phyloP scores from a whole-genome alignment of 2,797 vertebrate species.

The Catamblyrhynchus diadema region DNA sequence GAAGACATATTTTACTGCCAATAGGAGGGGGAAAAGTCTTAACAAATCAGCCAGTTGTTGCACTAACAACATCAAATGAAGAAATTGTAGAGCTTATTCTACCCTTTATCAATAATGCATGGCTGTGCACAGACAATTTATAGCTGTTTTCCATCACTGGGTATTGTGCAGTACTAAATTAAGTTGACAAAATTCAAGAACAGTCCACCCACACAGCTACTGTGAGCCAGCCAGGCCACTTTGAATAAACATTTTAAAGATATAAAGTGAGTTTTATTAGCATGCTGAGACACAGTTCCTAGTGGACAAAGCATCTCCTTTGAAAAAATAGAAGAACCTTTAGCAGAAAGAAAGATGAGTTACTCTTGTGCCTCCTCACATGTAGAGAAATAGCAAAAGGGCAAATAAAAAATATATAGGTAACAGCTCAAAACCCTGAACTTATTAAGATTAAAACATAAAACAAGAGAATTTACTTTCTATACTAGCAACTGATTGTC shows the following conservation, averaged over 20 bases:
- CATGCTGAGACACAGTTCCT: constrained; percentile 29
- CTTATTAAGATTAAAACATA: not conserved
- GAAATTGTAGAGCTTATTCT: constrained; percentile 43
- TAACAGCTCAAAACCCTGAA: not conserved
- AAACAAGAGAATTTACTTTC: not conserved
- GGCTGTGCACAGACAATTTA: constrained; percentile 67
- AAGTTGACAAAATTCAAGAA: constrained; percentile 65
- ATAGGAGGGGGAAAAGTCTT: not conserved
- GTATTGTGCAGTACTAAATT: constrained; percentile 63
- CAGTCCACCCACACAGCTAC: constrained; percentile 69
- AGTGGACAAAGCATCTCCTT: not conserved
- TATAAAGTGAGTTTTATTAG: constrained; percentile 60
- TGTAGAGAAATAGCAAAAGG: not conserved
- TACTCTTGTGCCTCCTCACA: not conserved
- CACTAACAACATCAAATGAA: constrained; percentile 64
- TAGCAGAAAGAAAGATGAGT: not conserved
- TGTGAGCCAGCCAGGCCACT: constrained; percentile 52
- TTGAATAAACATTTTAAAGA: constrained; percentile 62
- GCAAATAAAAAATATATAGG: rapidly evolving
- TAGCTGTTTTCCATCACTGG: constrained; percentile 65
- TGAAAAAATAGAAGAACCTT: not conserved
- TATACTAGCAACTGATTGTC: not conserved
- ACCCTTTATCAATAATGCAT: constrained; percentile 71
- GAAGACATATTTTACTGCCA: constrained; percentile 37
- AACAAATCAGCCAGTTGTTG: constrained; percentile 62